Base-by-base conservation (phyloP, 2,797 vertebrate species). In the Cyclopterus lumpus region DNA sequence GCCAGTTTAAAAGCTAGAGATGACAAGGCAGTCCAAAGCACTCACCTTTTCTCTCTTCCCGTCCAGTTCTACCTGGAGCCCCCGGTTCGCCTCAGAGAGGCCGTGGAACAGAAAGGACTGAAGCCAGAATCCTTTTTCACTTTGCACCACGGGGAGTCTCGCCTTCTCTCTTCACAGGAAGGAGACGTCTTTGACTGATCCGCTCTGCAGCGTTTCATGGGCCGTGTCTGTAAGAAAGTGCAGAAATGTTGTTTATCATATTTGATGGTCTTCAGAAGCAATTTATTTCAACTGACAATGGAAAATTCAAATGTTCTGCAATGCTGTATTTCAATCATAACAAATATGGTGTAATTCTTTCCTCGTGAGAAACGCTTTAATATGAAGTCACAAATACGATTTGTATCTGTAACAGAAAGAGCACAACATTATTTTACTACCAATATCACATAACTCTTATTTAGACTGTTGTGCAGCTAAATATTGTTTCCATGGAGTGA, bases 61-160 rank as follows among this genome's bases (percentile, higher is more conserved):
- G 5, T 73, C 28, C 84, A 99, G 98, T 93, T 94, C 90, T 99
- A 98, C 87, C 88, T 99, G 91, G 98, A 99, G 67, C 98, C 98
- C 15, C 97, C 96, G 0, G 67, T 84, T 44, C 97, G 94, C 87
- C 91, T 99, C 83, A 91, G 80, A 42, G 96, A 96, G 89, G 96
- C 97, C 60, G 89, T 98, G 84, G 94, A 96, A 61, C 92, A 91
- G 85, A 96, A 95, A 0, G 96, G 96, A 81, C 93, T 97, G 83
- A 94, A 93, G 63, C 89, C 90, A 26, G 96, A 97, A 0, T 95
- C 95, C 64, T 99, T 99, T 94, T 97, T 99, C 88, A 93, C 97
- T 6, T 82, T 99, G 84, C 92, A 93, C 74, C 98, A 99, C 0
- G 98, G 98, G 71, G 97, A 98, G 86, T 97, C 97, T 24, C 95